Percentiles rank a stretch among this genome's conserved stretches.
Evolutionary conservation across 2,113 vertebrate species (phyloP).

Genomic region (Pseudopodoces humilis): DNA sequence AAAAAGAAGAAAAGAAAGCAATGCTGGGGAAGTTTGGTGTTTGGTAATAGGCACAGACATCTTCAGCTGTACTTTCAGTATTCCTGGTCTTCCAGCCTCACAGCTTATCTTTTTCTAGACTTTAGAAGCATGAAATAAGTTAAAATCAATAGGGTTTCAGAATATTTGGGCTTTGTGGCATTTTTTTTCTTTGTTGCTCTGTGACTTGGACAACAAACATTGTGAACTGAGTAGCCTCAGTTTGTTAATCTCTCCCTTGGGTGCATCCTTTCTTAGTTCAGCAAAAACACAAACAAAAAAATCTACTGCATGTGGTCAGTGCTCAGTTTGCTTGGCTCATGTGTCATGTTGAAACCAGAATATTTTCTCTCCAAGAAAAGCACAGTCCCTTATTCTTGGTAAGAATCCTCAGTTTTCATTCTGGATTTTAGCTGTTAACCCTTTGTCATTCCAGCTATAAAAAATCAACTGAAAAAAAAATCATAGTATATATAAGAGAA

Average conservation of each 20-base stretch:
- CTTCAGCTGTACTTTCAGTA: not conserved
- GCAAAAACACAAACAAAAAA: slow-evolving; percentile 62
- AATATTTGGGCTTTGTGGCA: slow-evolving; percentile 43
- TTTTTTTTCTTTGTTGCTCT: slow-evolving; percentile 49
- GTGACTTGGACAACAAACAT: slow-evolving; percentile 55
- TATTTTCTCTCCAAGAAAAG: slow-evolving; percentile 48
- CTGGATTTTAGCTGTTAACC: slow-evolving; percentile 38
- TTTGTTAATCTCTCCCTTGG: slow-evolving; percentile 56
- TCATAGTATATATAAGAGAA: not conserved
- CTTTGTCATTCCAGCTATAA: not conserved
- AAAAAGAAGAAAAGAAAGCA: not conserved
- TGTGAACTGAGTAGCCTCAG: slow-evolving; percentile 57
- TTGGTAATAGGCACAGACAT: not conserved
- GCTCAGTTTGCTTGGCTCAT: slow-evolving; percentile 9
- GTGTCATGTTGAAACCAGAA: slow-evolving; percentile 53
- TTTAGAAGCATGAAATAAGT: not conserved
- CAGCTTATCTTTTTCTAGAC: not conserved
- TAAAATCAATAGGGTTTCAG: slow-evolving; percentile 26
- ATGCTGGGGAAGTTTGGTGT: not conserved
- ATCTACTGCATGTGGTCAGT: slow-evolving; percentile 40
- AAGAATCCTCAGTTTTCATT: slow-evolving; percentile 39
- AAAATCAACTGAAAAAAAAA: not conserved
- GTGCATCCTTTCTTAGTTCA: slow-evolving; percentile 61
- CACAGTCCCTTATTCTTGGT: slow-evolving; percentile 22
- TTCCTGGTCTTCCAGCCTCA: not conserved